Evolutionary conservation across 2,888 invertebrate species (phyloP), one percentile per base, ranked within the genome.

Genomic region (Chrysotoxum bicinctum): DNA sequence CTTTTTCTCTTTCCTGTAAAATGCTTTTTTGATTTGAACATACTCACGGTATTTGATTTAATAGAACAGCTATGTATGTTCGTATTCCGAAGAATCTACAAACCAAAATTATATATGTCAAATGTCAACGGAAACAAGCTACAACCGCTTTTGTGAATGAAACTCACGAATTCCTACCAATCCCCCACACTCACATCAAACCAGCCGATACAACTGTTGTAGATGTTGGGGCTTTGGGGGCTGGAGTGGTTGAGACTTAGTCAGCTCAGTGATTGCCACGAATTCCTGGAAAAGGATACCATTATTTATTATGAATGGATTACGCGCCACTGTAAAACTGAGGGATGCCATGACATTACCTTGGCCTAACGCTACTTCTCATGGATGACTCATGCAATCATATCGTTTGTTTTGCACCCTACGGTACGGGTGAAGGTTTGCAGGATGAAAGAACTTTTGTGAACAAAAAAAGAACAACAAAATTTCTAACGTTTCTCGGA

Each of bases 251-350:
- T n/a, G 35, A 7, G 58, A 12, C 70, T 84, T 75, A 84, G 84
- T 84, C 84, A 84, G 84, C 84, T 30, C 70, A 60, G 58, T 74
- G 83, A 83, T 79, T 79, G 79, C 74, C 66, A 23, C 37, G 60
- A 72, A 80, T 84, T 84, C 84, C 45, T 84, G 80, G 84, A 84
- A 84, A 84, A 84, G 80, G 75, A 84, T 80, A 70, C 58, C 80
- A 84, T 84, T 80, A 80, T 80, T 72, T 84, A 84, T 80, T 84
- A 84, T 84, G 84, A 84, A 84, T 84, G 84, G 72, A 75, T 56
- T 70, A 66, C 54, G 66, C 66, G 75, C 58, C 37, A 54, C 43
- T 66, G 56, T 64, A 64, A 52, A 30, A 35, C 48, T 48, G 66
- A 43, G 50, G 54, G 62, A 19, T 37, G 21, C 40, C 56, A 30